phyloP scores from a whole-genome alignment of 2,113 vertebrate genomes.

The Acanthochromis polyacanthus region DNA sequence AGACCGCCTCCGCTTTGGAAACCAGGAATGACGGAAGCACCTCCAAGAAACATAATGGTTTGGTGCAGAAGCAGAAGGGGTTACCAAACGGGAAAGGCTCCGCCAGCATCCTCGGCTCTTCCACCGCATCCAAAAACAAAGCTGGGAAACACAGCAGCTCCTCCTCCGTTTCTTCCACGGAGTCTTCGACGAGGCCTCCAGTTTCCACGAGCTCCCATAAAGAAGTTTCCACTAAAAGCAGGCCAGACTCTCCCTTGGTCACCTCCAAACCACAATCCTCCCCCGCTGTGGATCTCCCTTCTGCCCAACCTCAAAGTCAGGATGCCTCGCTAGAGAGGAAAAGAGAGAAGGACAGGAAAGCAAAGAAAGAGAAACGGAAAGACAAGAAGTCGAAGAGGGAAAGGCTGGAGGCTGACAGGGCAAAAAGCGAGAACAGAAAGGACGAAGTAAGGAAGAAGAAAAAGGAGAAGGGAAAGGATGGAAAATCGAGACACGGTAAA shows the following conservation, averaged over 20 bases:
- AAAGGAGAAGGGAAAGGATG: conserved; percentile 70
- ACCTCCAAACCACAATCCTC: conserved; percentile 60
- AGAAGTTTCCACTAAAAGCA: conserved; percentile 60
- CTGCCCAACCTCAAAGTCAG: conserved; percentile 44
- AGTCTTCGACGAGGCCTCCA: conserved; percentile 51
- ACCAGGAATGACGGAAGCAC: conserved; percentile 81
- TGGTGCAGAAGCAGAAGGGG: conserved; percentile 86
- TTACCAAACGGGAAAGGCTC: conserved; percentile 87
- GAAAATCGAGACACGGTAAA: conserved; percentile 64
- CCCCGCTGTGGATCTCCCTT: conserved; percentile 27
- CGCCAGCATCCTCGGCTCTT: conserved; percentile 86
- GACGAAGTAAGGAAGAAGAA: conserved; percentile 75
- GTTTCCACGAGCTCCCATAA: conserved; percentile 50
- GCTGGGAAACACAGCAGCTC: conserved; percentile 70
- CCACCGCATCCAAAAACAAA: conserved; percentile 90
- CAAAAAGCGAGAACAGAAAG: conserved; percentile 54
- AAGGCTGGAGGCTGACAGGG: conserved; percentile 47
- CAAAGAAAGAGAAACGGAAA: conserved; percentile 75
- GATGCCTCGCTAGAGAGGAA: conserved; percentile 55
- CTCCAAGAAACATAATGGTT: conserved; percentile 83
- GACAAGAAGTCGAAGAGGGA: conserved; percentile 70
- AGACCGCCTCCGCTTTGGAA: conserved; percentile 42
- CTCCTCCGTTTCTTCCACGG: conserved; percentile 55
- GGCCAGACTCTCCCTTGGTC: conserved; percentile 53
- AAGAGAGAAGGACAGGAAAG: conserved; percentile 68